phyloP scores from a whole-genome alignment of 2,888 invertebrate species.

The Marronus borbonicus region DNA sequence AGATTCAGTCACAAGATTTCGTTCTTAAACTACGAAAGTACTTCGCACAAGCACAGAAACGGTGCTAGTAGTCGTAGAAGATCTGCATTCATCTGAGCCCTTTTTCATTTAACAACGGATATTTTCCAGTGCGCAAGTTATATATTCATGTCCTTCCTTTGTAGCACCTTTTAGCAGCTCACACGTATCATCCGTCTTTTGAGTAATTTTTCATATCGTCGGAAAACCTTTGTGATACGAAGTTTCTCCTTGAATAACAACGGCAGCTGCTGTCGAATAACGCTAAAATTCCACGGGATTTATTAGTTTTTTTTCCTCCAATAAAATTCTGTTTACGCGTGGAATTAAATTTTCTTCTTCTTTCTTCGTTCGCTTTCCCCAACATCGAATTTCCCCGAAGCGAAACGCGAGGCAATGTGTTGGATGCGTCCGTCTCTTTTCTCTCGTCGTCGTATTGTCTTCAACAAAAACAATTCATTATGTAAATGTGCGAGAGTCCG shows the following conservation, averaged over 20 bases:
- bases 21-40: too few species aligned
- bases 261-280: not conserved
- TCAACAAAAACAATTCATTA: slow-evolving; percentile 23
- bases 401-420: not conserved
- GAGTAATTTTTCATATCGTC: not conserved
- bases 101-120: too few species aligned
- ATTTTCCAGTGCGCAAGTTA: too few species aligned
- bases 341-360: slow-evolving; percentile 11
- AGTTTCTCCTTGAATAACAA: not conserved
- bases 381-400: not conserved
- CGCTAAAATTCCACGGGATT: not conserved
- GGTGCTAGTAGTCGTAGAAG: too few species aligned
- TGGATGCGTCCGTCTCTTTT: not conserved
- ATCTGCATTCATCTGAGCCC: too few species aligned
- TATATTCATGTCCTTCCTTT: too few species aligned
- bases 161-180: not conserved
- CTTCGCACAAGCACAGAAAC: too few species aligned
- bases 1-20: too few species aligned
- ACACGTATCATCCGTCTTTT: not conserved
- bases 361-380: not conserved
- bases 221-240: slow-evolving; percentile 3
- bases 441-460: not conserved
- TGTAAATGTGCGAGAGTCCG: slow-evolving; percentile 1
- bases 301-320: slow-evolving; percentile 19
- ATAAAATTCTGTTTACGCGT: slow-evolving; percentile 24